Evolutionary conservation across 2,888 invertebrate genomes (phyloP).

Genomic region (Apodemia mormo): DNA sequence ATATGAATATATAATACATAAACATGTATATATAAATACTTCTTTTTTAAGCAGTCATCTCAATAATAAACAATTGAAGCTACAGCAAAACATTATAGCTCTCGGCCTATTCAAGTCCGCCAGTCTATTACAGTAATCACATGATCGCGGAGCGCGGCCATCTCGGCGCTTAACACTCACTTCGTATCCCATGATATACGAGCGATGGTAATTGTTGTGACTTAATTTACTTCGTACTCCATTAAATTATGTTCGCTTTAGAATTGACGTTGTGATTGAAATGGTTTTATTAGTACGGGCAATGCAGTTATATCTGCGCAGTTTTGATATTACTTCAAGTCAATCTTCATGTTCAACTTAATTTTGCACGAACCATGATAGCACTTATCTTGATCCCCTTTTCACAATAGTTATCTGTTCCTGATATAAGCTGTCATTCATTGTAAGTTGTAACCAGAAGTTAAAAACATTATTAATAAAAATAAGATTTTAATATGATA

Average conservation of each 20-base stretch:
- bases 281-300: neutral
- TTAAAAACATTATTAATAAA: too few relatives aligned
- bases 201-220: constrained; percentile 36
- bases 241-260: constrained; percentile 3
- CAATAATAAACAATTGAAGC: neutral
- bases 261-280: neutral
- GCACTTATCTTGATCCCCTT: too few relatives aligned
- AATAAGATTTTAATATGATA: too few relatives aligned
- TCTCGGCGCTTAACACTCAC: constrained; percentile 4
- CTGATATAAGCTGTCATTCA: too few relatives aligned
- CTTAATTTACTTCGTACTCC: constrained; percentile 27
- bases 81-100: neutral
- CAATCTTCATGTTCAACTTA: too few relatives aligned
- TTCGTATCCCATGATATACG: constrained; percentile 32
- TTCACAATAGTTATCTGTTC: too few relatives aligned
- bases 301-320: neutral
- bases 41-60: too few relatives aligned
- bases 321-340: too few relatives aligned
- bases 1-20: too few relatives aligned
- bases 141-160: constrained; percentile 5
- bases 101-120: neutral
- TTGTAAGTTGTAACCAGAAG: too few relatives aligned
- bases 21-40: too few relatives aligned
- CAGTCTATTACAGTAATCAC: constrained; percentile 5
- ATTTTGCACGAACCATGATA: too few relatives aligned